Percentiles rank a stretch among this genome's conserved stretches.
These are phyloP conservation scores for Lasioglossum vierecki DNA, from an alignment of 2,888 invertebrate genomes.

Conservation along the genomic window DNA sequence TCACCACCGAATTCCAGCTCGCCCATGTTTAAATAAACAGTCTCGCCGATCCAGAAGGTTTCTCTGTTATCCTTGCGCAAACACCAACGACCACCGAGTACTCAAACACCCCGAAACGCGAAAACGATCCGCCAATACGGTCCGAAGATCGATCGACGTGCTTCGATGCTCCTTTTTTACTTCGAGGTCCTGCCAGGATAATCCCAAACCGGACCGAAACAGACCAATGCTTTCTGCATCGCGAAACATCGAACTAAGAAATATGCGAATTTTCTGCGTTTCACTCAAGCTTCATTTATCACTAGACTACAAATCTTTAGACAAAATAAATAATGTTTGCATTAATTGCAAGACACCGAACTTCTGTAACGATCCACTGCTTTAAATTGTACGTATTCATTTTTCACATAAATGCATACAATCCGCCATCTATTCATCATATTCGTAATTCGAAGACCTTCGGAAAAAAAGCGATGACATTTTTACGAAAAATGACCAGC, in stretches of 20 bases:
- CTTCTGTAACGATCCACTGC: too few species aligned
- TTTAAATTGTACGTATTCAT: too few species aligned
- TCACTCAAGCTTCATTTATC: too few species aligned
- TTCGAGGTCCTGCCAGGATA: background rate
- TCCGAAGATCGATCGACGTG: background rate
- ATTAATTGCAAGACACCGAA: too few species aligned
- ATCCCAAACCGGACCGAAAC: background rate
- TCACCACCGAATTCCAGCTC: background rate
- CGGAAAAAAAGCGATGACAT: too few species aligned
- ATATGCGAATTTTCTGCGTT: background rate
- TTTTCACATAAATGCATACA: too few species aligned
- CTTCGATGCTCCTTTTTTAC: background rate
- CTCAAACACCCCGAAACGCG: background rate
- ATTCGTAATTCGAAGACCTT: too few species aligned
- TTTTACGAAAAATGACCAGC: too few species aligned
- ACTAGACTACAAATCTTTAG: too few species aligned
- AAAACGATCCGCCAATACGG: background rate
- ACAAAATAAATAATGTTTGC: too few species aligned
- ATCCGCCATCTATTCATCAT: too few species aligned
- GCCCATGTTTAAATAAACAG: background rate
- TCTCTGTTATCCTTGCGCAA: background rate
- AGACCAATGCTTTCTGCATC: too few species aligned
- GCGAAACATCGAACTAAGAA: background rate
- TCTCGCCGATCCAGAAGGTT: background rate
- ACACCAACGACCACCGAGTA: background rate